Conservation (phyloP, 1,140 invertebrate species). For the Paralvinella palmiformis region DNA sequence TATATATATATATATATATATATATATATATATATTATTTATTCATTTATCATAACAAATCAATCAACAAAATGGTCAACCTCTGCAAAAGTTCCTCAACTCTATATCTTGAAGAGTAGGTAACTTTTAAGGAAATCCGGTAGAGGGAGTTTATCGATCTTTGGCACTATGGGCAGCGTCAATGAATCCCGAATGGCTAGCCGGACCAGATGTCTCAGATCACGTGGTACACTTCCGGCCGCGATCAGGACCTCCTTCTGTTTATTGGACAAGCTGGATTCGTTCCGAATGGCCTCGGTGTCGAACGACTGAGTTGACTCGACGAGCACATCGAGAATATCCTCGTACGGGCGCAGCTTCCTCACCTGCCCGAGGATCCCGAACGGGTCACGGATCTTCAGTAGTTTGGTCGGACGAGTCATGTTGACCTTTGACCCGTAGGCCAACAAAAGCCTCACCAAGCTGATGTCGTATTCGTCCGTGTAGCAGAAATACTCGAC, state of each 20-base stretch:
- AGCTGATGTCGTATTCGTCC: conserved; percentile 60
- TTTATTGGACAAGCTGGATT: conserved; percentile 7
- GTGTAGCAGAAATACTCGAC: conserved; percentile 78
- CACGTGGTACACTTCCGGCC: not conserved
- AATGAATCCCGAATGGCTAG: conserved; percentile 2
- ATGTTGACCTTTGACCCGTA: conserved; percentile 56
- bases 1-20: not conserved
- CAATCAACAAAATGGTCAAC: not conserved
- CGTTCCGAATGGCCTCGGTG: conserved; percentile 5
- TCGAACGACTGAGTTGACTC: conserved; percentile 8
- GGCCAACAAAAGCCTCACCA: conserved; percentile 67
- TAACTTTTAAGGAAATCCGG: conserved; percentile 4
- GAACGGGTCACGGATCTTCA: conserved; percentile 6
- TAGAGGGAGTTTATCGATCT: not conserved
- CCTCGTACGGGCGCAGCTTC: conserved; percentile 5
- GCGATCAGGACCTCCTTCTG: conserved; percentile 6
- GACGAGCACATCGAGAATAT: conserved; percentile 8
- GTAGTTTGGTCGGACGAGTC: conserved; percentile 3
- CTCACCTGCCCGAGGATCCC: conserved; percentile 7
- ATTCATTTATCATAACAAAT: not conserved
- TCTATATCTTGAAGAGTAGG: conserved; percentile 4
- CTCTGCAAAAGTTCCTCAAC: not conserved
- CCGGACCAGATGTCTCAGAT: conserved; percentile 8
- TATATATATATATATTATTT: not conserved
- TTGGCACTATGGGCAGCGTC: not conserved